Evolutionary conservation across 1,140 invertebrate species (phyloP).

Genomic region (Drosophila equinoxialis): DNA sequence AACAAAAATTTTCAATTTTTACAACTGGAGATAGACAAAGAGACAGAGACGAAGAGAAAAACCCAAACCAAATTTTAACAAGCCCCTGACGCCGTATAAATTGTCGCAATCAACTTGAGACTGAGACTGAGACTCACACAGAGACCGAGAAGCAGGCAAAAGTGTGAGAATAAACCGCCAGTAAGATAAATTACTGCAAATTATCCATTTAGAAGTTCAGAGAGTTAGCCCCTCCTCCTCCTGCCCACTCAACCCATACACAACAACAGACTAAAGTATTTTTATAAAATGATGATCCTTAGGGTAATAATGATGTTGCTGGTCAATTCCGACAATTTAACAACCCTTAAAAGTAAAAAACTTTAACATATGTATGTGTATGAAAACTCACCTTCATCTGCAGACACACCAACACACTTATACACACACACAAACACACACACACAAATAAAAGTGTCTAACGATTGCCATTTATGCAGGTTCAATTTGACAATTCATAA

Average conservation of each 20-base stretch:
- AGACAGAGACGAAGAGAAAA: neutral
- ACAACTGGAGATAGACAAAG: conserved; percentile 9
- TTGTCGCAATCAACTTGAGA: conserved; percentile 72
- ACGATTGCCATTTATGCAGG: neutral
- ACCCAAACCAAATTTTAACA: conserved; percentile 59
- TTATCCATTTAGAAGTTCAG: conserved; percentile 73
- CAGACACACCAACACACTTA: too few species aligned
- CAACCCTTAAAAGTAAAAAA: neutral
- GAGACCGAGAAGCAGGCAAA: neutral
- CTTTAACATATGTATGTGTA: neutral
- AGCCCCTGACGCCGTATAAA: conserved; percentile 64
- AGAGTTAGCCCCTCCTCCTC: conserved; percentile 22
- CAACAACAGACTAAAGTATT: neutral
- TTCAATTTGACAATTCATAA: neutral
- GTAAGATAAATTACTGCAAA: conserved; percentile 78
- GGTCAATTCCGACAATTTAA: conserved; percentile 49
- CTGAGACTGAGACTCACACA: conserved; percentile 49
- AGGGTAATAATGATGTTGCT: neutral
- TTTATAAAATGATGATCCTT: neutral
- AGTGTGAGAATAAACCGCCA: conserved; percentile 46
- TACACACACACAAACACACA: too few species aligned
- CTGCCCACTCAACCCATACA: neutral
- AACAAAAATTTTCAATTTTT: conserved; percentile 43
- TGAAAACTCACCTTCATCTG: neutral
- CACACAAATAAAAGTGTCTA: neutral